phyloP scores from a whole-genome alignment of 2,888 invertebrate species.

The Clusia tigrina region DNA sequence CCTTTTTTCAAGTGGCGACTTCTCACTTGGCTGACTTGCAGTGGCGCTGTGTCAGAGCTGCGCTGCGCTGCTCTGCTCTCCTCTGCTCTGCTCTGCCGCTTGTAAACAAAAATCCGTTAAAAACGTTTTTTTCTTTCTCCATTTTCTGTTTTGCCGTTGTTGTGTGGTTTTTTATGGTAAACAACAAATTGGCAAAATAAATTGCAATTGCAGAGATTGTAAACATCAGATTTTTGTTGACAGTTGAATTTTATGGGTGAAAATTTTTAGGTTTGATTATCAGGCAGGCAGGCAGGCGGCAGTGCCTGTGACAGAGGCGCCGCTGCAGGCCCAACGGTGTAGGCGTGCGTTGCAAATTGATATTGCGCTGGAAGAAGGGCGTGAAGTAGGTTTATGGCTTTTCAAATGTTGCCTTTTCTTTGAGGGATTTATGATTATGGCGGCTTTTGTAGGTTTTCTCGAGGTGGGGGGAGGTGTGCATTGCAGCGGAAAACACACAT shows the following conservation, averaged over 20 bases:
- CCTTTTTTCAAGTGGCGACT: slow-evolving; percentile 17
- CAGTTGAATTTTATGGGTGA: slow-evolving; percentile 19
- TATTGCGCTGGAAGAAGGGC: neutral
- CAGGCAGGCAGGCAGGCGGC: neutral
- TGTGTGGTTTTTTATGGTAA: neutral
- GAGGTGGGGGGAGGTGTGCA: neutral
- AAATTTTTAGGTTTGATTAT: slow-evolving; percentile 10
- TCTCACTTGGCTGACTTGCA: neutral
- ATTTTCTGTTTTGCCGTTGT: neutral
- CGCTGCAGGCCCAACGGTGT: slow-evolving; percentile 4
- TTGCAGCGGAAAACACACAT: no score
- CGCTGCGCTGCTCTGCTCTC: neutral
- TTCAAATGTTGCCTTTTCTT: no score
- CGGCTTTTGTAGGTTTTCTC: no score
- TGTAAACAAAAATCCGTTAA: slow-evolving; percentile 2
- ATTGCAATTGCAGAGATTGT: slow-evolving; percentile 18
- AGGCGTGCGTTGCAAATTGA: slow-evolving; percentile 12
- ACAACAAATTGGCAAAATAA: slow-evolving; percentile 23
- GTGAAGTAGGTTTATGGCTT: slow-evolving; percentile 2
- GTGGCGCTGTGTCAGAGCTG: neutral
- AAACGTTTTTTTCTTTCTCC: neutral
- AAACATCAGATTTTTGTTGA: slow-evolving; percentile 17
- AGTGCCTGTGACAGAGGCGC: neutral
- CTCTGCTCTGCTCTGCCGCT: neutral
- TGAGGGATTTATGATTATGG: no score